Evolutionary conservation across 2,797 vertebrate genomes (phyloP).

Genomic region (Manis crassicaudata): DNA sequence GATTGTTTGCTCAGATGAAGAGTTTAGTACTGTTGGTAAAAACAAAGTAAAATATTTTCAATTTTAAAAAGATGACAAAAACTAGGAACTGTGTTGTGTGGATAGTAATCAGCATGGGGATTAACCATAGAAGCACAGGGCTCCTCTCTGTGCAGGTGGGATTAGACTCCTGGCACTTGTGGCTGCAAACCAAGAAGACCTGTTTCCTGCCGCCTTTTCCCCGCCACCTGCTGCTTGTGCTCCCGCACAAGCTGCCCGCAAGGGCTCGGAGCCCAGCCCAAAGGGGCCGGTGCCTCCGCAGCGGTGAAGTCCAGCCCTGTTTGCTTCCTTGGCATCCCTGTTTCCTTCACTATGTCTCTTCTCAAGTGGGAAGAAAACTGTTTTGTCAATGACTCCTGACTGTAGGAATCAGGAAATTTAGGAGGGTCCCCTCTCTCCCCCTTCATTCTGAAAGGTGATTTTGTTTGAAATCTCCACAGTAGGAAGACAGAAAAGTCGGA

Average conservation of each 20-base stretch:
- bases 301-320: neutral
- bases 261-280: neutral
- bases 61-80: constrained; percentile 40
- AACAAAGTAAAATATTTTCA: constrained; percentile 47
- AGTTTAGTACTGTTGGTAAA: constrained; percentile 44
- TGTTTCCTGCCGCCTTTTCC: neutral
- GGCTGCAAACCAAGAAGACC: neutral
- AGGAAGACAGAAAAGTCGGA: constrained; percentile 25
- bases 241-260: neutral
- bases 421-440: neutral
- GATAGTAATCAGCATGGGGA: neutral
- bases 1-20: constrained; percentile 20
- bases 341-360: constrained; percentile 15
- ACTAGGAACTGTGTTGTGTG: neutral
- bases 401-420: neutral
- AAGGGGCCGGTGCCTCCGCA: neutral
- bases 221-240: neutral
- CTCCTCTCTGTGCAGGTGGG: neutral
- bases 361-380: neutral
- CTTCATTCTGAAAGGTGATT: neutral
- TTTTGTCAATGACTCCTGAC: neutral
- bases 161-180: neutral
- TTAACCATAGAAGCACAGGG: neutral
- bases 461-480: neutral
- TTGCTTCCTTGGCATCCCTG: neutral